Evolutionary conservation across 2,888 invertebrate species (phyloP).

Genomic region (Enchytraeus crypticus): DNA sequence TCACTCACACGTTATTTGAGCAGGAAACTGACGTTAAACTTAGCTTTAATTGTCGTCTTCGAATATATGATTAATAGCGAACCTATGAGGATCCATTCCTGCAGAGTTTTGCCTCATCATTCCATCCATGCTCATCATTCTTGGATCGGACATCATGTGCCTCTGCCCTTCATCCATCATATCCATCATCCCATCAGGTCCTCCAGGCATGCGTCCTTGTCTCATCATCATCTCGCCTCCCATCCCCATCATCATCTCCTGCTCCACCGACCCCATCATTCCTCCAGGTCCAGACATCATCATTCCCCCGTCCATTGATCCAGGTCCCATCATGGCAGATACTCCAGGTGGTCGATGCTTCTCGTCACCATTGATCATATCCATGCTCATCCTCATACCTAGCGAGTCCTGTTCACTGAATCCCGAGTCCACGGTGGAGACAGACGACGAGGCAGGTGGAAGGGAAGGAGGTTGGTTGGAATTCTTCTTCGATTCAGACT

Average conservation of each 20-base stretch:
- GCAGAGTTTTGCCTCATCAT: too few species aligned
- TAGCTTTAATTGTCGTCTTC: too few species aligned
- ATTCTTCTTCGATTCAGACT: slow-evolving; percentile 15
- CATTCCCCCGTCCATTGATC: neutral
- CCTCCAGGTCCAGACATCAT: neutral
- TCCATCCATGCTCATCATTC: slow-evolving; percentile 14
- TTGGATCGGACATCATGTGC: slow-evolving; percentile 13
- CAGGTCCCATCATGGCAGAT: neutral
- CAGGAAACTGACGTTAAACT: too few species aligned
- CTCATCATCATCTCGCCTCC: neutral
- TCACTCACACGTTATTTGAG: too few species aligned
- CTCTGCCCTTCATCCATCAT: slow-evolving; percentile 1
- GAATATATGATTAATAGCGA: too few species aligned
- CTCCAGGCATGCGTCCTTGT: slow-evolving; percentile 24
- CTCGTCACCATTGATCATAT: neutral
- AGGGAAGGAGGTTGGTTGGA: neutral
- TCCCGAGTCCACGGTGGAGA: neutral
- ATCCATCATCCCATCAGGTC: slow-evolving; percentile 7
- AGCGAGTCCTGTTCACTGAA: neutral
- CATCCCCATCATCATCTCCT: neutral
- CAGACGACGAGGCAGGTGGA: neutral
- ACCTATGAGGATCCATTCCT: too few species aligned
- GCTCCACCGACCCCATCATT: neutral
- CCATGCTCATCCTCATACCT: neutral
- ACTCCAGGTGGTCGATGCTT: neutral